phyloP scores from a whole-genome alignment of 2,113 vertebrate genomes.

The Ploceus nigricollis region DNA sequence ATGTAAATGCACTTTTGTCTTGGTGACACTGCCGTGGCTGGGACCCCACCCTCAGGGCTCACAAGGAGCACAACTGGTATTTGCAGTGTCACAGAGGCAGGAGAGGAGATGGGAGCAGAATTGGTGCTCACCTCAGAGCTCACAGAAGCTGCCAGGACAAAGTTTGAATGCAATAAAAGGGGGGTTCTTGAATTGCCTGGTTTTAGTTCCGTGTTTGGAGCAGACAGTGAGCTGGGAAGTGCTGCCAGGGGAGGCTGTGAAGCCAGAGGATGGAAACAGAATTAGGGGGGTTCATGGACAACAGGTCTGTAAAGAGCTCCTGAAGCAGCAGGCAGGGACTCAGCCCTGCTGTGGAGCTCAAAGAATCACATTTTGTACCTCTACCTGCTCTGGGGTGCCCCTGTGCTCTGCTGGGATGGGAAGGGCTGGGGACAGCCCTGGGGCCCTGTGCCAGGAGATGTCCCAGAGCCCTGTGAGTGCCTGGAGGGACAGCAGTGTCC shows the following conservation, averaged over 20 bases:
- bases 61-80: fast-evolving
- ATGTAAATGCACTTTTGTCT: fast-evolving
- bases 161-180: background rate
- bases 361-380: background rate
- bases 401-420: background rate
- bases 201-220: fast-evolving
- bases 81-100: background rate
- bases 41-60: background rate
- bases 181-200: background rate
- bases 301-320: background rate
- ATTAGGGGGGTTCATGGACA: background rate
- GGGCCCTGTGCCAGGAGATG: background rate
- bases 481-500: fast-evolving
- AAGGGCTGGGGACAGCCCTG: no score
- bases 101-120: fast-evolving
- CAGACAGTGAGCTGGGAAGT: background rate
- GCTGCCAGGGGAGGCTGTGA: background rate
- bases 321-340: background rate
- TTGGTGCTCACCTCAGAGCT: background rate
- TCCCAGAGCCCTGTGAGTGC: fast-evolving
- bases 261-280: background rate
- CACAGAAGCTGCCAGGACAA: background rate
- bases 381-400: no score
- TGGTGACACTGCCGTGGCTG: no score
- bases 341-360: fast-evolving